Evolutionary conservation across 1,140 invertebrate species (phyloP), one percentile per base, ranked within the genome.

Genomic region (Planococcus citri): DNA sequence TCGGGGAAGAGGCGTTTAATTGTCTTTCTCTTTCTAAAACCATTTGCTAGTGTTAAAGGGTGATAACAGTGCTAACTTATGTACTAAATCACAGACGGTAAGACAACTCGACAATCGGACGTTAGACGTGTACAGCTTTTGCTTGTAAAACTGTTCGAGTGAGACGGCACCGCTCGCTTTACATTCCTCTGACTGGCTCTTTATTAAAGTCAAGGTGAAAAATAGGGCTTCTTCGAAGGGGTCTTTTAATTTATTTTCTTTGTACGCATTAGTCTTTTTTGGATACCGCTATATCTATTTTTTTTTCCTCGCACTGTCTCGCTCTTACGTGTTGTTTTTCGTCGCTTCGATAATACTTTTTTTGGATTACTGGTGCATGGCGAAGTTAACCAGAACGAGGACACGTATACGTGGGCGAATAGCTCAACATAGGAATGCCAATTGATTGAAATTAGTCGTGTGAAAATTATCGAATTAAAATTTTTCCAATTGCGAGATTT

Each of bases 181-280:
- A n/a, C 41, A 37, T 37, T 37, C 41, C 17, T 51, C 41, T 2
- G 41, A 51, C 41, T 51, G 41, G 12, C 41, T 51, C 41, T 51
- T 51, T 51, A 51, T 51, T 51, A 51, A 51, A 51, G 41, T 51
- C 41, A n/a, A 51, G 41, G 41, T 51, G 41, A 51, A 51, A 51
- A 51, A 51, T 51, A 51, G 41, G 41, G 41, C 41, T 51, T 51
- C 41, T 51, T 51, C 41, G n/a, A 20, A 51, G n/a, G 41, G 41
- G 41, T 51, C 41, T 51, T 51, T 51, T 51, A 51, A 51, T 51
- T 51, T 51, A 51, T 51, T 51, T 51, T 51, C 41, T 51, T 51
- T 20, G 10, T 20, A 9, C 41, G 17, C 41, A 51, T 51, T 51
- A 51, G 12, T 51, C 41, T 51, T 51, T 51, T 14, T 14, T 6